A percentile compares a stretch with the other conserved stretches of the same genome.
Evolutionary conservation across 2,113 vertebrate species (phyloP).

Genomic region (Daphoenositta chrysoptera): DNA sequence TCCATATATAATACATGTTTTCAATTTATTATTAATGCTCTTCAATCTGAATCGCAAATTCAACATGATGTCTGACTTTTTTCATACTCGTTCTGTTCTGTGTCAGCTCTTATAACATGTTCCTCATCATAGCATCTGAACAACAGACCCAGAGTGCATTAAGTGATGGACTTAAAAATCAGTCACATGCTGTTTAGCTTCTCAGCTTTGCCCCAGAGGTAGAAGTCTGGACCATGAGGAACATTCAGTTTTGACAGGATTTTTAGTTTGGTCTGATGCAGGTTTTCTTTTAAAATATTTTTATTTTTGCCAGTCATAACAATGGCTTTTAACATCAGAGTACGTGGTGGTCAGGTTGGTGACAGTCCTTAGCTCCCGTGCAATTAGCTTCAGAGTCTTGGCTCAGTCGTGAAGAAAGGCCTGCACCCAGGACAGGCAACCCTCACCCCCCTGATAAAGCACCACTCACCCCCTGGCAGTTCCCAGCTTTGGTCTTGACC

Average conservation of each 20-base stretch:
- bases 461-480: accelerated
- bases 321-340: neutral
- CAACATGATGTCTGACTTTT: conserved; percentile 38
- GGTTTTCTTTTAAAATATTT: neutral
- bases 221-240: neutral
- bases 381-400: neutral
- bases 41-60: conserved; percentile 49
- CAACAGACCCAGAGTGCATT: neutral
- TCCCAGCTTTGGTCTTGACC: neutral
- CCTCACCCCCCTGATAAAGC: neutral
- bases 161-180: neutral
- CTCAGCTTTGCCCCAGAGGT: neutral
- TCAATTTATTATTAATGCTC: conserved; percentile 51
- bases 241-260: neutral
- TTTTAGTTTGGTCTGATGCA: neutral
- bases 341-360: neutral
- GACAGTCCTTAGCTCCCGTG: neutral
- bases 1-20: conserved; percentile 60
- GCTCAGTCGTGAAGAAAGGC: neutral
- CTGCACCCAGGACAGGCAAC: neutral
- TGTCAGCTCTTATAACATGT: conserved; percentile 8
- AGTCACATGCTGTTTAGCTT: neutral
- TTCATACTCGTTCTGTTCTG: neutral
- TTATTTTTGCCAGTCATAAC: neutral
- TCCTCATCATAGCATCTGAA: neutral